Conservation (phyloP, 2,113 vertebrate genomes). For the Poeciliopsis prolifica region DNA sequence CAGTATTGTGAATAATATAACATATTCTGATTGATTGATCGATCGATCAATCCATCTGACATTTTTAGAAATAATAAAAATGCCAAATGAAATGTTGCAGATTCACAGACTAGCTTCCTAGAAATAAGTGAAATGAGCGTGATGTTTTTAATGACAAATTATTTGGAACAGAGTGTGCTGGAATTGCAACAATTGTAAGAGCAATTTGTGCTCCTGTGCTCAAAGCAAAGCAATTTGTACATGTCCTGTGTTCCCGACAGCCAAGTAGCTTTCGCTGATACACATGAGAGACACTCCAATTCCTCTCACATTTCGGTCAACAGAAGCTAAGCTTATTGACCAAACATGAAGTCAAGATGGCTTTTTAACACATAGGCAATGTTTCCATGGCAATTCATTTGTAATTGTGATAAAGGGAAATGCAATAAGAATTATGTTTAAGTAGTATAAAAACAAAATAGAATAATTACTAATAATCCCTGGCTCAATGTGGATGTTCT, state of each 20-base stretch:
- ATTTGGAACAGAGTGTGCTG: background rate
- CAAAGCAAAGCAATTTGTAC: constrained; percentile 2
- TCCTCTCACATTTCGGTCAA: background rate
- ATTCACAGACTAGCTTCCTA: background rate
- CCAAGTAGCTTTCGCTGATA: background rate
- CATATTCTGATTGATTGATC: no score
- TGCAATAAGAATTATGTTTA: background rate
- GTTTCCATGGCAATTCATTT: background rate
- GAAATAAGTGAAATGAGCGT: background rate
- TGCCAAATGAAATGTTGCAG: background rate
- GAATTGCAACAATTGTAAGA: background rate
- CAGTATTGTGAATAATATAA: no score
- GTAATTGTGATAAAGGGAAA: background rate
- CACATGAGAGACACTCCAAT: background rate
- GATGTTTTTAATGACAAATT: background rate
- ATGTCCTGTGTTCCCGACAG: background rate
- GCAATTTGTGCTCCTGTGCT: background rate
- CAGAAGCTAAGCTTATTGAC: background rate
- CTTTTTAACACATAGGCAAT: background rate
- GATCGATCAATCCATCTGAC: no score
- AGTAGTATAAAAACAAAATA: background rate
- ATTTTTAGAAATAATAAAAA: no score
- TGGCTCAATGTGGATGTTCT: background rate
- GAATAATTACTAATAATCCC: background rate
- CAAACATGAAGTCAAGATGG: background rate